Conservation (phyloP, 2,888 invertebrate genomes). For the Cecidostiba fungosa region DNA sequence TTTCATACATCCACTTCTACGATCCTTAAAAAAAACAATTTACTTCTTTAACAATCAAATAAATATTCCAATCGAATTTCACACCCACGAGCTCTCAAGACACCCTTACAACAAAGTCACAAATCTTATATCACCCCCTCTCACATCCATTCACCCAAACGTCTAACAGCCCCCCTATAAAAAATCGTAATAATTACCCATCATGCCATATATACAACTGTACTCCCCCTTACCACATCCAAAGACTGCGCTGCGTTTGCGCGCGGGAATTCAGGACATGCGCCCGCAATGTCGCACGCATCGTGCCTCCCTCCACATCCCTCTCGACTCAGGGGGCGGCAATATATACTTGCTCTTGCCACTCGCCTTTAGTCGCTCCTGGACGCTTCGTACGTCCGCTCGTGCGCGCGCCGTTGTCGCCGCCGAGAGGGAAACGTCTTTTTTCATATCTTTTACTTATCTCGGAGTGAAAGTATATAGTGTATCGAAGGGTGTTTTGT, state of each 20-base stretch:
- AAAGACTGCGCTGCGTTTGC: conserved; percentile 37
- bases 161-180: neutral
- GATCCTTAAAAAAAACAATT: too few relatives aligned
- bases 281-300: conserved; percentile 33
- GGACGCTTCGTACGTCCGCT: conserved; percentile 46
- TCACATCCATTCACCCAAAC: neutral
- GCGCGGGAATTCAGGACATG: conserved; percentile 50
- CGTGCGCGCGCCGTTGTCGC: conserved; percentile 23
- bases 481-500: neutral
- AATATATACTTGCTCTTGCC: neutral
- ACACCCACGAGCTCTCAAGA: too few relatives aligned
- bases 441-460: neutral
- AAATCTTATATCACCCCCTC: too few relatives aligned
- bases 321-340: neutral
- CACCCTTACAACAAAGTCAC: too few relatives aligned
- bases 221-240: too few relatives aligned
- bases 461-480: neutral
- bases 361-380: conserved; percentile 53
- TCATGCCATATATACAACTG: neutral
- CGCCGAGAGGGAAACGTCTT: neutral
- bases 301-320: neutral
- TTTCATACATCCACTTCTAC: too few relatives aligned
- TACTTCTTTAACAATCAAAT: too few relatives aligned
- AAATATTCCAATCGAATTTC: too few relatives aligned
- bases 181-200: neutral